These are phyloP conservation scores for Smutsia temminckii DNA, from an alignment of 2,797 vertebrate genomes.

Conservation along the genomic window DNA sequence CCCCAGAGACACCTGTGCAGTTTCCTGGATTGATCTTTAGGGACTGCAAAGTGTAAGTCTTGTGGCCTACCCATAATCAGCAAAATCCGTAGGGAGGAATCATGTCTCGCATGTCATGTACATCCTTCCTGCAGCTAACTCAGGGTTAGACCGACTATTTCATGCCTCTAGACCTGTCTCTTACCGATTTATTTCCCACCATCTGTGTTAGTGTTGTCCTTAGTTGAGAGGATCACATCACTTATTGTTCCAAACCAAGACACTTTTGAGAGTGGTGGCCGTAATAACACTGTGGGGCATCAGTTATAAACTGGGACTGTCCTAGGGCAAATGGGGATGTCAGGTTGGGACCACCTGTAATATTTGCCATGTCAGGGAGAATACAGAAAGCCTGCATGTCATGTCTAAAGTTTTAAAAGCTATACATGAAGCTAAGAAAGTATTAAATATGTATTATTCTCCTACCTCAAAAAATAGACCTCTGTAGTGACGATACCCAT, in stretches of 20 bases:
- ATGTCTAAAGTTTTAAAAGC: background rate
- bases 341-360: background rate
- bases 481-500: background rate
- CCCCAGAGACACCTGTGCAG: background rate
- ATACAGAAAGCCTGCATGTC: background rate
- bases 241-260: background rate
- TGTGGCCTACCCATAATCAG: background rate
- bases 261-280: background rate
- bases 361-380: background rate
- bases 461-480: background rate
- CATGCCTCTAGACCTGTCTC: background rate
- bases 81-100: background rate
- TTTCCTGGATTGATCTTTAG: slow-evolving; percentile 35
- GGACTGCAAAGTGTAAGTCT: background rate
- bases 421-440: background rate
- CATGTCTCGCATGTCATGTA: background rate
- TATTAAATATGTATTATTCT: background rate
- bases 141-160: background rate
- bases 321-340: background rate
- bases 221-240: background rate
- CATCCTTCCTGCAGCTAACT: background rate
- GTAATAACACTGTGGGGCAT: background rate
- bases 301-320: background rate
- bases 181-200: background rate
- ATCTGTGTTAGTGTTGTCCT: background rate